Percentiles rank a stretch among this genome's conserved stretches.
These are phyloP conservation scores for Ptiloglossa arizonensis DNA, from an alignment of 1,140 invertebrate species.

Conservation along the genomic window DNA sequence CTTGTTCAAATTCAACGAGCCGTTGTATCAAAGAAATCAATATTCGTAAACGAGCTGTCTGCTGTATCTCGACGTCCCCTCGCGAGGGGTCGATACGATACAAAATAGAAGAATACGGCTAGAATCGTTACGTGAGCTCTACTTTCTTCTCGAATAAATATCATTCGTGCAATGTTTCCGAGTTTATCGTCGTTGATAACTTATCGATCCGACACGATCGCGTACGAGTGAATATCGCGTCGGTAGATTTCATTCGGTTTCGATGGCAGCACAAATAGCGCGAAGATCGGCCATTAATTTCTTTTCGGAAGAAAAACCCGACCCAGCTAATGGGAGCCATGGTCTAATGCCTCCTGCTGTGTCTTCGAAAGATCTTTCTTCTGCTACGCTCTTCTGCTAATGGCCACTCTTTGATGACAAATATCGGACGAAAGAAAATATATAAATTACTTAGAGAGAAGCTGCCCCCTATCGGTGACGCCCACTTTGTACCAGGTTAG, in stretches of 20 bases:
- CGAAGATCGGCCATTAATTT: conserved; percentile 79
- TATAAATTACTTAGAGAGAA: conserved; percentile 79
- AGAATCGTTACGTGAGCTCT: too few species aligned
- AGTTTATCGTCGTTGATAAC: neutral
- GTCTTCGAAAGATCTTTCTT: conserved; percentile 75
- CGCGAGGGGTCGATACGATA: too few species aligned
- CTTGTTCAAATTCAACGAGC: too few species aligned
- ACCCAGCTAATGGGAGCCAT: conserved; percentile 78
- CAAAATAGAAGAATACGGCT: too few species aligned
- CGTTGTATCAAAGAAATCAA: too few species aligned
- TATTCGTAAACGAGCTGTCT: too few species aligned
- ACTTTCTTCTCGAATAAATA: too few species aligned
- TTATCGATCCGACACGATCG: too few species aligned
- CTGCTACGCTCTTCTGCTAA: conserved; percentile 76
- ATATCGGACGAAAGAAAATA: conserved; percentile 80
- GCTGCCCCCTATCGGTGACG: conserved; percentile 69
- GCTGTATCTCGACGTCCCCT: too few species aligned
- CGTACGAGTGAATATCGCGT: too few species aligned
- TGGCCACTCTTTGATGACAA: conserved; percentile 82
- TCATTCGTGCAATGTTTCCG: too few species aligned
- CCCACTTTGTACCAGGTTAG: conserved; percentile 32
- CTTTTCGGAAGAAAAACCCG: conserved; percentile 77
- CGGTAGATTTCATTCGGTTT: neutral
- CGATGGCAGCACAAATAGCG: conserved; percentile 46
- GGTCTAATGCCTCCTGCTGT: conserved; percentile 81